Evolutionary conservation across 2,113 vertebrate genomes (phyloP).

Genomic region (Oncorhynchus keta): DNA sequence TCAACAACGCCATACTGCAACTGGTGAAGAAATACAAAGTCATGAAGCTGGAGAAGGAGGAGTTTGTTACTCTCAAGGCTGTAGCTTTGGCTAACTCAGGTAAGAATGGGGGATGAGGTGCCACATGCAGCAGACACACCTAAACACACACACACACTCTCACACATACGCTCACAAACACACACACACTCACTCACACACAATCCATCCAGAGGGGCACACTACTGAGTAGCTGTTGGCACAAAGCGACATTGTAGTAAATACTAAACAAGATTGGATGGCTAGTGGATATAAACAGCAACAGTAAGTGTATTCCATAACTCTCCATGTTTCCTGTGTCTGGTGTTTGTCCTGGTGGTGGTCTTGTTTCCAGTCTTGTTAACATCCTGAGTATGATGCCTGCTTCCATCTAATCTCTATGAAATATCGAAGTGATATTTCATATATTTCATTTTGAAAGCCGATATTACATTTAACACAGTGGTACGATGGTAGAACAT

Average conservation of each 20-base stretch:
- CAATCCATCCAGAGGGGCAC: no score
- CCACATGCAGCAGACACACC: background rate
- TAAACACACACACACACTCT: conserved; percentile 22
- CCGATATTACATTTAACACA: background rate
- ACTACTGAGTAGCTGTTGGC: no score
- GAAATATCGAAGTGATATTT: background rate
- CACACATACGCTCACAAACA: background rate
- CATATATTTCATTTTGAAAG: background rate
- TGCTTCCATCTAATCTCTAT: background rate
- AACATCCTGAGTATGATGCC: background rate
- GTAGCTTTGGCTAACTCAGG: conserved; percentile 99
- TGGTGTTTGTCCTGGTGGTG: no score
- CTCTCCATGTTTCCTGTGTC: no score
- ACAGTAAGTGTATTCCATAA: no score
- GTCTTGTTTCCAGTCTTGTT: background rate
- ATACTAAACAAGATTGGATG: no score
- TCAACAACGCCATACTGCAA: conserved; percentile 98
- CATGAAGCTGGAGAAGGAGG: conserved; percentile 99
- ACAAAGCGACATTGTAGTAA: no score
- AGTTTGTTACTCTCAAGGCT: conserved; percentile 98
- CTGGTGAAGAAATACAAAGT: conserved; percentile 97
- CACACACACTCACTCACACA: no score
- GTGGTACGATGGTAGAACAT: background rate
- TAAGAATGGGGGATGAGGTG: conserved; percentile 44
- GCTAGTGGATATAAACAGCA: no score